phyloP scores from a whole-genome alignment of 2,113 vertebrate genomes.

The Leptodactylus fuscus region DNA sequence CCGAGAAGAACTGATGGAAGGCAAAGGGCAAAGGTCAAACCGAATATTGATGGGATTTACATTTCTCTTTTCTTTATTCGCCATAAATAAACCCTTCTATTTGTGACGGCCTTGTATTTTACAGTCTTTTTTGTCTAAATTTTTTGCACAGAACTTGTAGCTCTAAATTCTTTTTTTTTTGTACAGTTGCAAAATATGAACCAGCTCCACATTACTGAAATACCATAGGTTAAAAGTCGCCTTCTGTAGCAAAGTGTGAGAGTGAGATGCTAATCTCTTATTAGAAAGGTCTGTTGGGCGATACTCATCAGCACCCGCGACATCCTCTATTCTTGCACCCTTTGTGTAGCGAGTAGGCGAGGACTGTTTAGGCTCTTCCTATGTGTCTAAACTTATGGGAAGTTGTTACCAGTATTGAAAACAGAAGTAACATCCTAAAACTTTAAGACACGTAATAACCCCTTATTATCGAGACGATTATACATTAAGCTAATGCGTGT shows the following conservation, averaged over 20 bases:
- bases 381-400: neutral
- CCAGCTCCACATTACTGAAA: neutral
- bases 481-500: conserved; percentile 6
- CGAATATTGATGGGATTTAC: too few relatives aligned
- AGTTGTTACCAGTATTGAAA: neutral
- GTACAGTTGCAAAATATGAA: too few relatives aligned
- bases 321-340: neutral
- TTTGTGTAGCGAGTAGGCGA: neutral
- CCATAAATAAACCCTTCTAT: too few relatives aligned
- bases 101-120: too few relatives aligned
- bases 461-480: conserved; percentile 38
- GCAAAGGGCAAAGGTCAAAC: too few relatives aligned
- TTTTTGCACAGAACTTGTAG: too few relatives aligned
- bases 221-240: neutral
- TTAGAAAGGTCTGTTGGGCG: conserved; percentile 1
- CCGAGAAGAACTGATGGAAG: too few relatives aligned
- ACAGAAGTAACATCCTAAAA: conserved; percentile 9
- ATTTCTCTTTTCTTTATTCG: too few relatives aligned
- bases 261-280: conserved; percentile 27
- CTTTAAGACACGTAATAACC: conserved; percentile 1
- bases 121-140: too few relatives aligned
- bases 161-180: too few relatives aligned
- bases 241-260: conserved; percentile 9
- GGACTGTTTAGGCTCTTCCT: neutral
- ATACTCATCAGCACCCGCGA: neutral